Evolutionary conservation across 2,113 vertebrate species (phyloP), one percentile per base, ranked within the genome.

Genomic region (Macaca mulatta): DNA sequence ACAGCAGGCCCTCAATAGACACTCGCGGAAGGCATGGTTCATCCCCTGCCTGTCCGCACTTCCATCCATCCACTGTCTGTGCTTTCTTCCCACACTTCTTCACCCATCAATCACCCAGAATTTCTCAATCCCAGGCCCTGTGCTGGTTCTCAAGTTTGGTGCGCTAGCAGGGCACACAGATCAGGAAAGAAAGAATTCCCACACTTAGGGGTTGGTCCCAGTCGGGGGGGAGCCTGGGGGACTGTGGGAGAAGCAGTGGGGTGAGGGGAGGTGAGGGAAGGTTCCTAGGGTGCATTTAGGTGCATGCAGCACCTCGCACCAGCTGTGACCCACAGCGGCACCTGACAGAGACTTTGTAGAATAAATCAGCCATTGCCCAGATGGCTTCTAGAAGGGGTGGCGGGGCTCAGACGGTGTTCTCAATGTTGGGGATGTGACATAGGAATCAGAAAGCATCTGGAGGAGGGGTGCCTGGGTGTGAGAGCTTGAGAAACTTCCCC

Each of bases 241-340:
- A 4, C 32, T 25, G 14, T 13, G 22, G 69, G 75, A 43, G 91
- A 48, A 40, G 50, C 14, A 5, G 22, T 5, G 27, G 8, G 14
- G 6, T 3, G 1, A 7, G 20, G 22, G 25, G n/a, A 45, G 32
- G 16, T 0, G 7, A 38, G 35, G 48, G 40, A 17, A 72, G 27
- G 6, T 3, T 9, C 64, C 16, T 8, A 22, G 11, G 55, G 40
- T 35, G 3, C 20, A 23, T 13, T 18, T 8, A 1, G 2, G 61
- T 5, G 4, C 57, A 8, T 48, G 30, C 32, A 69, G 67, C 8
- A 32, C 50, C 52, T 78, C 5, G 1, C 48, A 6, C 0, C 11
- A 30, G 35, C 7, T 11, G 16, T 32, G 10, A 59, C 9, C 8
- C 35, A 0, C 43, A 23, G 38, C 0, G 1, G 77, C 2, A 2